These are phyloP conservation scores for Rhinichthys klamathensis DNA, from an alignment of 2,113 vertebrate species.

Conservation along the genomic window DNA sequence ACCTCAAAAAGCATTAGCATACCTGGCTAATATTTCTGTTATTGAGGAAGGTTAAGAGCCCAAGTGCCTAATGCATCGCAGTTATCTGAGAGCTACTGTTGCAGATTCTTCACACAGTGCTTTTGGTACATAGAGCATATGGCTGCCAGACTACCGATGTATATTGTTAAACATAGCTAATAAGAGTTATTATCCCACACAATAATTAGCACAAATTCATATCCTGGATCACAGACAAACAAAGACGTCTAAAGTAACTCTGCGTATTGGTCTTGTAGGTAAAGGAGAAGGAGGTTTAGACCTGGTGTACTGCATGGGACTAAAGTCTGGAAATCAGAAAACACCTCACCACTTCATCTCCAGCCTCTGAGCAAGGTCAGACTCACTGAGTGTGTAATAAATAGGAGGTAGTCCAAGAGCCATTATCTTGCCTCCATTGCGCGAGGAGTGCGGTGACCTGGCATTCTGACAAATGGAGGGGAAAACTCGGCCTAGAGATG, in stretches of 20 bases:
- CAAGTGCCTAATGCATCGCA: slow-evolving; percentile 57
- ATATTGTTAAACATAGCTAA: slow-evolving; percentile 25
- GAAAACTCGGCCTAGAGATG: slow-evolving; percentile 88
- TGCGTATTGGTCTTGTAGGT: not conserved
- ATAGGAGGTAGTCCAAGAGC: slow-evolving; percentile 78
- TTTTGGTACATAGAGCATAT: slow-evolving; percentile 27
- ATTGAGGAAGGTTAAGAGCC: slow-evolving; percentile 62
- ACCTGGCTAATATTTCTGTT: slow-evolving; percentile 64
- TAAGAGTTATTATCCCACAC: not conserved
- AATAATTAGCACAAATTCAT: not conserved
- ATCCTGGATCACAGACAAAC: slow-evolving; percentile 5
- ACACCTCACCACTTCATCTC: slow-evolving; percentile 65
- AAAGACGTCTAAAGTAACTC: not conserved
- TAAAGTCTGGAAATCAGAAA: slow-evolving; percentile 60
- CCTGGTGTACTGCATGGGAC: slow-evolving; percentile 43
- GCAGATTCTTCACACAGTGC: slow-evolving; percentile 42
- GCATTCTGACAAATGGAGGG: slow-evolving; percentile 94
- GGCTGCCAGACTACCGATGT: not conserved
- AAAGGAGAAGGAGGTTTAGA: slow-evolving; percentile 10
- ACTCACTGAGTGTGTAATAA: slow-evolving; percentile 89
- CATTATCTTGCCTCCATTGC: slow-evolving; percentile 88
- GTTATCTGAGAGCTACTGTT: slow-evolving; percentile 44
- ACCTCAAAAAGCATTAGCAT: slow-evolving; percentile 63
- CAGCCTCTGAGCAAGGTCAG: slow-evolving; percentile 87
- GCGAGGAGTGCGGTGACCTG: slow-evolving; percentile 88